Percentiles rank a stretch among this genome's conserved stretches.
Conservation (phyloP, 2,113 vertebrate genomes). For the Synchiropus splendidus region DNA sequence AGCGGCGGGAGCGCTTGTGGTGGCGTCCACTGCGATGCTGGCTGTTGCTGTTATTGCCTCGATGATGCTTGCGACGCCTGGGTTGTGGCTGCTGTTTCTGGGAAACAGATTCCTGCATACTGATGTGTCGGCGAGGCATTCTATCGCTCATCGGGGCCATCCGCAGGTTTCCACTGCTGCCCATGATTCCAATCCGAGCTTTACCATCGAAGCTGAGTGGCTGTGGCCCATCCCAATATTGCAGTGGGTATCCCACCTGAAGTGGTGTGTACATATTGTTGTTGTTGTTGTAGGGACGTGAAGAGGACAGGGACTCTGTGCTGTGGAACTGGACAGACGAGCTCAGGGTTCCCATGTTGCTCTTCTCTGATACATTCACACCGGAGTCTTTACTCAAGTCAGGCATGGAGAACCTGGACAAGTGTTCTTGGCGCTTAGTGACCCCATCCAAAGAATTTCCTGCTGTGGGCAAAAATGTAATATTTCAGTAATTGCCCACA, state of each 20-base stretch:
- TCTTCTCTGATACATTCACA: constrained; percentile 95
- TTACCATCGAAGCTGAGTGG: constrained; percentile 75
- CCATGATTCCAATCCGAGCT: constrained; percentile 64
- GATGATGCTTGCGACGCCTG: constrained; percentile 67
- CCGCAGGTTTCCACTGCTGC: constrained; percentile 65
- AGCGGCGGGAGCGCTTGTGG: constrained; percentile 80
- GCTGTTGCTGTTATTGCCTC: constrained; percentile 70
- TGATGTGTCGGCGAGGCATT: constrained; percentile 73
- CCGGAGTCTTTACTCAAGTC: constrained; percentile 98
- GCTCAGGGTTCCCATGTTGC: constrained; percentile 94
- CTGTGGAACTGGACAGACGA: constrained; percentile 93
- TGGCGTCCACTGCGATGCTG: constrained; percentile 71
- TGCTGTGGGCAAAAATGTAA: constrained; percentile 37
- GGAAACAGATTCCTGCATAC: constrained; percentile 62
- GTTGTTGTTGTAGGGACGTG: constrained; percentile 84
- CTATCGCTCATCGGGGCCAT: constrained; percentile 81
- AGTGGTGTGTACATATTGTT: constrained; percentile 80
- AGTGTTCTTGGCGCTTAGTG: constrained; percentile 87
- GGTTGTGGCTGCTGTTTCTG: constrained; percentile 55
- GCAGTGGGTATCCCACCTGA: constrained; percentile 64
- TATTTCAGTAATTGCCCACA: not conserved
- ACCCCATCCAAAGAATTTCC: constrained; percentile 87
- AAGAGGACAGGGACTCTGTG: constrained; percentile 86
- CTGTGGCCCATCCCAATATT: constrained; percentile 74
- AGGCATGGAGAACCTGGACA: constrained; percentile 97